Conservation (phyloP, 1,140 invertebrate genomes). For the Lineus longissimus region DNA sequence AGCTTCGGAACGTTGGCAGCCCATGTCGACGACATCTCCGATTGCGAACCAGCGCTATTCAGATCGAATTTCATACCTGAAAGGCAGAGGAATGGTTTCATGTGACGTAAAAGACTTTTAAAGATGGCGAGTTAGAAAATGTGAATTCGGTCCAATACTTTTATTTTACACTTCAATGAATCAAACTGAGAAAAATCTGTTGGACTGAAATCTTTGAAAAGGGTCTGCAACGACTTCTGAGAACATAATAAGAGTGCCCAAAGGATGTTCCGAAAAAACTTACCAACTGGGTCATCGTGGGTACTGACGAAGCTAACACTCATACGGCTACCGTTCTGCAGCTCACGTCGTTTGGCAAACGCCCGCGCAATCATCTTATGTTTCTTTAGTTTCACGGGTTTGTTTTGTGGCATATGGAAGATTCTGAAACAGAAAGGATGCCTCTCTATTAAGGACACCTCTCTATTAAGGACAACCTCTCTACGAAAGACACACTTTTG, state of each 20-base stretch:
- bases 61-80: slow-evolving; percentile 73
- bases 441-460: neutral
- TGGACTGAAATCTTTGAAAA: too few species aligned
- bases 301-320: slow-evolving; percentile 81
- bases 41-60: slow-evolving; percentile 68
- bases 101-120: neutral
- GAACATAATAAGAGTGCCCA: too few species aligned
- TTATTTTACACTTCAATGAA: too few species aligned
- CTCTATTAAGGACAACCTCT: too few species aligned
- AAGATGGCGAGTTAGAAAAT: too few species aligned
- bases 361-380: slow-evolving; percentile 87
- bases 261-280: slow-evolving; percentile 11
- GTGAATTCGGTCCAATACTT: too few species aligned
- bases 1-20: slow-evolving; percentile 81
- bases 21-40: slow-evolving; percentile 69
- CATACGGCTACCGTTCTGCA: slow-evolving; percentile 76
- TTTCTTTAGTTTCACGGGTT: slow-evolving; percentile 66
- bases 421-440: slow-evolving; percentile 26
- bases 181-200: too few species aligned
- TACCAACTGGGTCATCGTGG: slow-evolving; percentile 83
- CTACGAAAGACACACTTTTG: neutral
- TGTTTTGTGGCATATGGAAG: slow-evolving; percentile 40
- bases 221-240: too few species aligned
- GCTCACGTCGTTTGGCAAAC: slow-evolving; percentile 80
- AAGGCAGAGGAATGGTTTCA: slow-evolving; percentile 15